Conservation (phyloP, 2,113 vertebrate species). For the Puffinus mauretanicus region DNA sequence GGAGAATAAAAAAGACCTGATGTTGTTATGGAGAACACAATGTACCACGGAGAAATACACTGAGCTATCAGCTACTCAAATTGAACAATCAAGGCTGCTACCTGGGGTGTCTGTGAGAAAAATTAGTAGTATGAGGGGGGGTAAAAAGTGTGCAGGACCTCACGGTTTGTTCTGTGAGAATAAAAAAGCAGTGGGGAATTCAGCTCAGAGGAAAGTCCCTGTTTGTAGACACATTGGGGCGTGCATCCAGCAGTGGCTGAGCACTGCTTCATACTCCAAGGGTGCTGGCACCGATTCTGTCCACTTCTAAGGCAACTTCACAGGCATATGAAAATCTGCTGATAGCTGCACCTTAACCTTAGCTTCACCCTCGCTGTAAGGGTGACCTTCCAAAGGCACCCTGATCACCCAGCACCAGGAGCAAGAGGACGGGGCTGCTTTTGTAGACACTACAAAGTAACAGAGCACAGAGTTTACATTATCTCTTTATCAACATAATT, state of each 20-base stretch:
- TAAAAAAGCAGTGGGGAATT: neutral
- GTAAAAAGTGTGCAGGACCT: neutral
- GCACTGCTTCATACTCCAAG: neutral
- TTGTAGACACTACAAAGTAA: neutral
- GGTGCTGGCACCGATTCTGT: rapidly evolving
- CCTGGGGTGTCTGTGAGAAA: neutral
- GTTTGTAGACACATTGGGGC: rapidly evolving
- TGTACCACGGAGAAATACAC: neutral
- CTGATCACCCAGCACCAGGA: neutral
- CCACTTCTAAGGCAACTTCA: neutral
- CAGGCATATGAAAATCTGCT: neutral
- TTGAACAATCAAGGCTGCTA: neutral
- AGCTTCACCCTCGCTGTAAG: neutral
- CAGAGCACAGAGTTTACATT: neutral
- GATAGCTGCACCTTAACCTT: too few relatives aligned
- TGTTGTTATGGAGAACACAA: neutral
- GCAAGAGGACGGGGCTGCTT: neutral
- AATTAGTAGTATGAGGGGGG: neutral
- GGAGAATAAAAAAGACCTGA: neutral
- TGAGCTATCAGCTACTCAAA: neutral
- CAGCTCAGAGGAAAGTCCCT: neutral
- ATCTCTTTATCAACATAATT: neutral
- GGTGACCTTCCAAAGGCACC: neutral
- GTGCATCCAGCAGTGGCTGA: neutral
- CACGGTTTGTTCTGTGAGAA: neutral